Base-by-base conservation (phyloP, 2,113 vertebrate species). In the Abramis brama region DNA sequence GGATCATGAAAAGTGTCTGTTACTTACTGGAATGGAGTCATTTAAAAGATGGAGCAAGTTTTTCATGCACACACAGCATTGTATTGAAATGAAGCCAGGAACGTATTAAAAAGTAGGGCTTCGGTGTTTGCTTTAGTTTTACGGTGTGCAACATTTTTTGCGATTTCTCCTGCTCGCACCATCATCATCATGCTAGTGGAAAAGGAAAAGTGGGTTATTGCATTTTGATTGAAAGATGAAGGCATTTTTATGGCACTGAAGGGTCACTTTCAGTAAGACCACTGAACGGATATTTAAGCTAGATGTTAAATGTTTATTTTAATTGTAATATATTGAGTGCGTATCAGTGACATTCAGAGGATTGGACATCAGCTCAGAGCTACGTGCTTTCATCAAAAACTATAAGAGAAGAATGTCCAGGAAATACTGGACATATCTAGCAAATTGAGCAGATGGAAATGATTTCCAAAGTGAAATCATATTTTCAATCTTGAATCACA, bases 1-100 rank as follows among this genome's bases (percentile, higher is more conserved):
- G n/a, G 45, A 50, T 50, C 43, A 17, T 50, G 73, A 50, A 75
- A 75, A 4, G 12, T 27, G 73, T 2, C 47, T 33, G 75, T 50
- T 33, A 77, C 45, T 76, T 52, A 30, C 74, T 30, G 15, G 23
- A 76, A 76, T 52, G 45, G 47, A 76, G 74, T 52, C 45, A 52
- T 52, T 52, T 52, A 7, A 33, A 27, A 55, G n/a, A 52, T 50
- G 45, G 43, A 11, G 2, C 5, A n/a, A 2, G 70, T 6, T 75
- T 12, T 13, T 30, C 13, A 70, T 17, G 62, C 4, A 6, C 25
- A 6, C 25, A 27, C 62, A 66, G 50, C 13, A 13, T 11, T 25
- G 62, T 1, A 27, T 27, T 66, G 19, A 64, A 64, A 64, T 27
- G 2, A 27, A 13, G n/a, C 3, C 60, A 64, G 60, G 11, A 27